phyloP scores from a whole-genome alignment of 2,888 invertebrate genomes.

The Dorcus parallelipipedus region DNA sequence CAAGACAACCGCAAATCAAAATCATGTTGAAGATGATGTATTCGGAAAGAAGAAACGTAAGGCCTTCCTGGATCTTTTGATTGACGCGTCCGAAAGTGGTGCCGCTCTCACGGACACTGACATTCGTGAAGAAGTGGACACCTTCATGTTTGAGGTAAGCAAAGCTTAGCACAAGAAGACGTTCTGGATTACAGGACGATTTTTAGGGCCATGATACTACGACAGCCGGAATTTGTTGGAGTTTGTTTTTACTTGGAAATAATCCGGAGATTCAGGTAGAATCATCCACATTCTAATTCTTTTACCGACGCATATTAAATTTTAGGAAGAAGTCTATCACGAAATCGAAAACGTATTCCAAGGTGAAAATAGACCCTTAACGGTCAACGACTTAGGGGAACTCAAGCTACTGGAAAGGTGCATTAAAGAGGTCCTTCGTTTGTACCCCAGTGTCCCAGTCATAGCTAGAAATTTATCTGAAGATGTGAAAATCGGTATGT shows the following conservation, averaged over 20 bases:
- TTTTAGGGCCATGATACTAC: constrained; percentile 47
- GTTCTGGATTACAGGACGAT: not conserved
- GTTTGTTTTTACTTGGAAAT: constrained; percentile 41
- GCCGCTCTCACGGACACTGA: constrained; percentile 36
- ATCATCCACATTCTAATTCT: not conserved
- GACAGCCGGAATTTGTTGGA: constrained; percentile 41
- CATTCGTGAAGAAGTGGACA: constrained; percentile 46
- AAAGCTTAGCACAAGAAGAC: not conserved
- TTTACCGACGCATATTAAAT: not conserved
- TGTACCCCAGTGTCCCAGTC: constrained; percentile 36
- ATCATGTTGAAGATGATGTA: not conserved
- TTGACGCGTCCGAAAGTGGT: constrained; percentile 1
- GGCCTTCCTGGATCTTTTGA: constrained; percentile 10
- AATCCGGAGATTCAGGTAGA: constrained; percentile 42
- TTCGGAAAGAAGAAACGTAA: not conserved
- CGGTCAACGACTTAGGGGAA: constrained; percentile 29
- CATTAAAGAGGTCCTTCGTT: constrained; percentile 35
- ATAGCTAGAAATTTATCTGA: constrained; percentile 30
- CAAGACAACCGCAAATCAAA: not conserved
- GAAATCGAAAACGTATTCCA: constrained; percentile 31
- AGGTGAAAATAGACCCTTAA: constrained; percentile 22
- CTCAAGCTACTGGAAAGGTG: constrained; percentile 37
- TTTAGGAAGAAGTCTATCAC: constrained; percentile 27
- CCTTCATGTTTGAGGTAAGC: constrained; percentile 42
- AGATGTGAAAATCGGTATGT: constrained; percentile 31